Evolutionary conservation across 1,140 invertebrate genomes (phyloP).

Genomic region (Centruroides sculpturatus): DNA sequence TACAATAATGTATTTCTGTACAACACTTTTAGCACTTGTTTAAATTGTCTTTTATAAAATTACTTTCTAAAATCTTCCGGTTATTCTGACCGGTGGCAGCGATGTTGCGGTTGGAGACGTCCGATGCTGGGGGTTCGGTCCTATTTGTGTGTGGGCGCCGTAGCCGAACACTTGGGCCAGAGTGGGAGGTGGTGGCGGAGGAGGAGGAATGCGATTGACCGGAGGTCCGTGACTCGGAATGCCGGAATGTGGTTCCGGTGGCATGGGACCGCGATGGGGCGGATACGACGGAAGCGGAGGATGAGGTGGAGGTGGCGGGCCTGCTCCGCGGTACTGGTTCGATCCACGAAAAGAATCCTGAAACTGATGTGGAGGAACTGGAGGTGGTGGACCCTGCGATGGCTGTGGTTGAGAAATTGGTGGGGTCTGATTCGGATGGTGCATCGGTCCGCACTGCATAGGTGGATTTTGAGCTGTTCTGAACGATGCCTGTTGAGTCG

Average conservation of each 20-base stretch:
- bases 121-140: neutral
- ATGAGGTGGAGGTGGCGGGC: neutral
- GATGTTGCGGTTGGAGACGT: neutral
- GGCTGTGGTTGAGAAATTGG: constrained; percentile 2
- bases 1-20: no score
- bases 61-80: constrained; percentile 9
- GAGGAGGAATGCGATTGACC: neutral
- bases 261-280: no score
- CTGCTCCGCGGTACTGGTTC: neutral
- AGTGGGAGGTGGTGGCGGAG: neutral
- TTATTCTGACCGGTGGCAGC: constrained; percentile 13
- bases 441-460: neutral
- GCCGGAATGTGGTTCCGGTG: neutral
- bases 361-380: neutral
- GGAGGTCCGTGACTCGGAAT: neutral
- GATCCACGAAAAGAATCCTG: neutral
- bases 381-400: neutral
- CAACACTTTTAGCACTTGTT: no score
- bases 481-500: constrained; percentile 6
- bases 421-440: neutral
- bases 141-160: constrained; percentile 1
- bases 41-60: neutral
- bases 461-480: neutral
- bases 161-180: neutral
- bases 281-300: neutral